Percentiles rank a stretch among this genome's conserved stretches.
These are phyloP conservation scores for Girardinus metallicus DNA, from an alignment of 2,797 vertebrate genomes.

Conservation along the genomic window DNA sequence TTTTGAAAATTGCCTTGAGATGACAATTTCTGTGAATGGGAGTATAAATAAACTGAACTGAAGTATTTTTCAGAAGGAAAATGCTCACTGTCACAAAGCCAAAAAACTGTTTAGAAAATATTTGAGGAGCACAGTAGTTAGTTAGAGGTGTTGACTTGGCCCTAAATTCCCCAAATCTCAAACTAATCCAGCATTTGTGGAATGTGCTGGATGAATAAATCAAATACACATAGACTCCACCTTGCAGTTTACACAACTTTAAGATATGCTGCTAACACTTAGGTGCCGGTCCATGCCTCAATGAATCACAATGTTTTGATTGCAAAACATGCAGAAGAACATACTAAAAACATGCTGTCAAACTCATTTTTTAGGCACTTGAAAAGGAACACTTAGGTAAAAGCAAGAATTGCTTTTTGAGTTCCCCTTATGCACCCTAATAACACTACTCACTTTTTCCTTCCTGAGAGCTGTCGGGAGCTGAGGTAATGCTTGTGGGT, in stretches of 20 bases:
- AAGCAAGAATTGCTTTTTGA: neutral
- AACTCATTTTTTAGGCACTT: neutral
- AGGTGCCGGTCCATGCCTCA: neutral
- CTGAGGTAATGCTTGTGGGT: conserved; percentile 10
- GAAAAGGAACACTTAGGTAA: neutral
- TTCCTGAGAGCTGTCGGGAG: conserved; percentile 21
- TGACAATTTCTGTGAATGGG: neutral
- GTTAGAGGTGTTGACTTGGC: neutral
- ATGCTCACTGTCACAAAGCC: neutral
- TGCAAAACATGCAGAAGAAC: neutral
- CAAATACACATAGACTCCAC: neutral
- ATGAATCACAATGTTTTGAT: neutral
- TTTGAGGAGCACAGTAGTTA: neutral
- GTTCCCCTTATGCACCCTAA: neutral
- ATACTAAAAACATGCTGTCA: neutral
- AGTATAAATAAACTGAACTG: neutral
- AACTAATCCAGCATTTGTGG: no score
- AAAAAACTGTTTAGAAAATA: neutral
- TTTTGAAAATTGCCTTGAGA: neutral
- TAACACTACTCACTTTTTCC: conserved; percentile 4
- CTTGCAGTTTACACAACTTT: neutral
- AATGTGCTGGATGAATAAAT: no score
- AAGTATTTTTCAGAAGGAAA: neutral
- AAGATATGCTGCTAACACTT: neutral
- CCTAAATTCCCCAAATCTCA: neutral